Evolutionary conservation across 2,113 vertebrate species (phyloP).

Genomic region (Dolichotis patagonum): DNA sequence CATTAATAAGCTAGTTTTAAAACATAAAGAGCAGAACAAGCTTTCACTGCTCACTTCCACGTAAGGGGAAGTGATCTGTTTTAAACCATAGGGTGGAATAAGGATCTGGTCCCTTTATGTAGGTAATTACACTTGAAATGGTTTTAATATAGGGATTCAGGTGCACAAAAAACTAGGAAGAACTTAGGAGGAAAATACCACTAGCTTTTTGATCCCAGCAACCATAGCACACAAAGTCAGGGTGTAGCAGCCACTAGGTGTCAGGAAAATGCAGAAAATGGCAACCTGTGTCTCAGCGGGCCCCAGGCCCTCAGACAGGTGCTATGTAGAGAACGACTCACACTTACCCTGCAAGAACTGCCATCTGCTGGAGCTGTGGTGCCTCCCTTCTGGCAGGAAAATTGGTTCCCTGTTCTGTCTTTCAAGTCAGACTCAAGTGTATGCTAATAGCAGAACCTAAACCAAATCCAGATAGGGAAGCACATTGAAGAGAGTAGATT

Average conservation of each 20-base stretch:
- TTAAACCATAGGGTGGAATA: neutral
- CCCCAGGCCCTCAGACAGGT: neutral
- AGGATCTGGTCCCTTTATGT: neutral
- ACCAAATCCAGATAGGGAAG: neutral
- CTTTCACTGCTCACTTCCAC: neutral
- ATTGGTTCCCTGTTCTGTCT: neutral
- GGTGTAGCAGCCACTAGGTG: slow-evolving; percentile 38
- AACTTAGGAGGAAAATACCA: neutral
- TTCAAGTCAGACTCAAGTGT: neutral
- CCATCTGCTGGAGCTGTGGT: neutral
- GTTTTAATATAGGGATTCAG: neutral
- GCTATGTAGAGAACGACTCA: too few relatives aligned
- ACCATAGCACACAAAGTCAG: neutral
- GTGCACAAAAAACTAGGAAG: neutral
- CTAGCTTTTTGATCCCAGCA: neutral
- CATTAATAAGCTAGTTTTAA: neutral
- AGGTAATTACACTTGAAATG: neutral
- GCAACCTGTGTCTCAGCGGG: neutral
- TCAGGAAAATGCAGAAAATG: slow-evolving; percentile 61
- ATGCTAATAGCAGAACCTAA: neutral
- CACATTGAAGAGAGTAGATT: neutral
- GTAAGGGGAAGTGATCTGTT: neutral
- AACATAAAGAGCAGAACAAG: neutral
- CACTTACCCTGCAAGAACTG: neutral
- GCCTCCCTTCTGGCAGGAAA: neutral